Evolutionary conservation across 2,113 vertebrate genomes (phyloP), one percentile per base, ranked within the genome.

Genomic region (Kryptolebias marmoratus): DNA sequence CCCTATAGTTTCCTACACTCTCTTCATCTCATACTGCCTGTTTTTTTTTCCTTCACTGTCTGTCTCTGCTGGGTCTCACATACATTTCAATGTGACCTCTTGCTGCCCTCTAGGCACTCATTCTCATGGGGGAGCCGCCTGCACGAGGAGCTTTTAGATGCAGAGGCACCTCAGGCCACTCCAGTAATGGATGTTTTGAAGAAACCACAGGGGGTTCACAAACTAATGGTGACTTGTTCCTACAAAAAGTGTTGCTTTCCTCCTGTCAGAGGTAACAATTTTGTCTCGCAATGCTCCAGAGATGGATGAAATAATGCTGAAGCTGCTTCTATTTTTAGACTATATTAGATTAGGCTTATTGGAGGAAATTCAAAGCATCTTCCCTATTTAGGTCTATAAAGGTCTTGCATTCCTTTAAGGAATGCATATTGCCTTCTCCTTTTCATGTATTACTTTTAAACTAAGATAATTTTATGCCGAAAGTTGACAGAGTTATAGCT

Each of bases 11-110:
- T 30, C 52, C 6, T n/a, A n/a, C 14, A 15, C 64, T n/a, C 6
- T 31, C 32, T 36, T 58, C 15, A 1, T 56, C 44, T 67, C 59
- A 16, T 28, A 42, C 39, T 42, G 39, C 10, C 39, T 9, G 22
- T 57, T 42, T n/a, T 36, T 64, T 45, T 16, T 28, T 45, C 16
- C 36, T 42, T 73, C 64, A n/a, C 11, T 50, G 47, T 53, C 42
- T 71, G 11, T 65, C 62, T 83, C 61, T 78, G 59, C 54, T 73
- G 42, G 15, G 27, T 61, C 44, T 14, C 77, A 81, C 80, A 64
- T 84, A 79, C 73, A 57, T 85, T 88, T 88, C 80, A 85, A 75
- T 80, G 85, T 89, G 85, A 86, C 84, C 85, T 58, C 71, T 71
- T 27, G 16, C 32, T 60, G 73, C 80, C 88, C 87, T 87, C 53